Percentiles rank a stretch among this genome's conserved stretches.
Evolutionary conservation across 92 coral and sea anemone genomes (phyloP).

Genomic region (Heliopora coerulea): DNA sequence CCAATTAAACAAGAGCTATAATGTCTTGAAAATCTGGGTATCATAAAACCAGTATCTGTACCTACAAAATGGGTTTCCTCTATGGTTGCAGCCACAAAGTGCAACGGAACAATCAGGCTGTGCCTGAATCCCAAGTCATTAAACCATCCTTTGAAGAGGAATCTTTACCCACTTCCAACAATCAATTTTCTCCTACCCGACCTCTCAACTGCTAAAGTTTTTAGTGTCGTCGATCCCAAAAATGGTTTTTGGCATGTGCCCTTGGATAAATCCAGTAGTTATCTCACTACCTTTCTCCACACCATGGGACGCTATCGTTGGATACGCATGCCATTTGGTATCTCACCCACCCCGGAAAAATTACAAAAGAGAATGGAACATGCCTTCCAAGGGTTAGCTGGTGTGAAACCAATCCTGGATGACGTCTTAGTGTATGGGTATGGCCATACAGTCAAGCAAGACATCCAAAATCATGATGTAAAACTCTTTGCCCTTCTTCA

Average conservation of each 20-base stretch:
- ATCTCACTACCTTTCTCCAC: conserved; percentile 48
- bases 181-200: conserved; percentile 51
- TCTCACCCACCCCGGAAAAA: conserved; percentile 51
- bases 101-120: conserved; percentile 39
- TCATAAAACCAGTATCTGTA: conserved; percentile 25
- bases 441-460: conserved; percentile 39
- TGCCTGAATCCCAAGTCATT: conserved; percentile 50
- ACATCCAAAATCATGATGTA: conserved; percentile 45
- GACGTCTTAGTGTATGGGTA: conserved; percentile 44
- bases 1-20: conserved; percentile 40
- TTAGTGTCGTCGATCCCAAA: conserved; percentile 50
- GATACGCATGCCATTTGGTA: conserved; percentile 51
- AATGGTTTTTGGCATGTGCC: conserved; percentile 60
- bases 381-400: conserved; percentile 38
- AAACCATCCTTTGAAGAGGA: conserved; percentile 34
- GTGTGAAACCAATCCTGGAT: conserved; percentile 29
- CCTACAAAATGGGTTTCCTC: conserved; percentile 47
- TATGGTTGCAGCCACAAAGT: conserved; percentile 44
- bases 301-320: conserved; percentile 52
- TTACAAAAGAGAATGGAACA: conserved; percentile 47
- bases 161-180: conserved; percentile 42
- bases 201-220: conserved; percentile 49
- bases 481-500: conserved; percentile 26
- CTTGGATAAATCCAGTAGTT: conserved; percentile 44
- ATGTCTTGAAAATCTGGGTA: conserved; percentile 28